These are phyloP conservation scores for Sinella curviseta DNA, from an alignment of 1,140 invertebrate genomes.

Conservation along the genomic window DNA sequence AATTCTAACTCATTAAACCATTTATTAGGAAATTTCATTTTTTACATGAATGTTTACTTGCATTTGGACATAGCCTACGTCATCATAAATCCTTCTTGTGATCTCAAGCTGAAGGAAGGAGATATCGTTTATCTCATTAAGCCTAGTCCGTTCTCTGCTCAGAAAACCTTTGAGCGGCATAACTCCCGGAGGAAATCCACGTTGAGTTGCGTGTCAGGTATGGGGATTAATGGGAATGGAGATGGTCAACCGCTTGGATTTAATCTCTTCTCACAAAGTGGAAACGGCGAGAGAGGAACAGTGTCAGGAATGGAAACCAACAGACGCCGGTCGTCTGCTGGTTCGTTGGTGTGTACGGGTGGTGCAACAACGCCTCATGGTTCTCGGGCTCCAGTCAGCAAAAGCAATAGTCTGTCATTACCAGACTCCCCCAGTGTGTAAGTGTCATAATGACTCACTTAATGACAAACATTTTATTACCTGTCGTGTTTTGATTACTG, in stretches of 20 bases:
- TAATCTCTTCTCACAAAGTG: constrained; percentile 42
- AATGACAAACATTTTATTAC: not conserved
- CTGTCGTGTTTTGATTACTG: not conserved
- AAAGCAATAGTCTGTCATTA: constrained; percentile 81
- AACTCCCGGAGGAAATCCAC: constrained; percentile 85
- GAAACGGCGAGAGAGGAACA: constrained; percentile 47
- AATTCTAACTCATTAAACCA: too few species aligned
- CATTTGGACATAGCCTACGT: too few species aligned
- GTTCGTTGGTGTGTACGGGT: constrained; percentile 63
- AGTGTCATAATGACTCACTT: constrained; percentile 21
- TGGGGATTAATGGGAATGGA: constrained; percentile 52
- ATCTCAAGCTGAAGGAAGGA: constrained; percentile 88
- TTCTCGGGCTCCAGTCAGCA: constrained; percentile 53
- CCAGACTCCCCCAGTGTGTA: constrained; percentile 71
- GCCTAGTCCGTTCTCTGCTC: constrained; percentile 87
- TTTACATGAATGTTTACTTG: too few species aligned
- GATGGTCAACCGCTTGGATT: constrained; percentile 48
- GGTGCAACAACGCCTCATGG: constrained; percentile 41
- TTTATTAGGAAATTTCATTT: too few species aligned
- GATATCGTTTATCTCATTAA: constrained; percentile 49
- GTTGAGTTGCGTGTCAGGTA: constrained; percentile 70
- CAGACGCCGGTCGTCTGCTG: constrained; percentile 52
- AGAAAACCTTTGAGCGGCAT: constrained; percentile 88
- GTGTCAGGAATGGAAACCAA: constrained; percentile 58
- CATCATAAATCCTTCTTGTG: constrained; percentile 97